Evolutionary conservation across 2,113 vertebrate species (phyloP), one percentile per base, ranked within the genome.

Genomic region (Macaca mulatta): DNA sequence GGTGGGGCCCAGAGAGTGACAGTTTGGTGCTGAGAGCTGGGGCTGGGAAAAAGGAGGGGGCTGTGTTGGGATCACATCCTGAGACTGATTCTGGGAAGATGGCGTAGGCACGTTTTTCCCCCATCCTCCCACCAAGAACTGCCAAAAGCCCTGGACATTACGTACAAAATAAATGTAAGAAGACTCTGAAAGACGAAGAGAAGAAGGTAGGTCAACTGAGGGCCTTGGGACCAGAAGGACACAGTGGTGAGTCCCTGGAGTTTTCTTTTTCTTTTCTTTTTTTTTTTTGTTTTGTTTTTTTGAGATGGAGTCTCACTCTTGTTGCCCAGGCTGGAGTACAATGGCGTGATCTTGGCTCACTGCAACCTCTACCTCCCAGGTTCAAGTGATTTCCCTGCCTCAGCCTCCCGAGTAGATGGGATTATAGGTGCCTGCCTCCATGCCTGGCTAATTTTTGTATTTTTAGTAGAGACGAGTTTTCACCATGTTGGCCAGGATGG

Each of bases 91-190:
- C 70, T 16, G 2, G 61, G 90, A 64, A 59, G 57, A n/a, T 1
- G 40, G 32, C 38, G 1, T 0, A 6, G 45, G 32, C 8, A 5
- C 3, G 0, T 61, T 22, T 22, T 38, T 2, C 35, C 40, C 38
- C 30, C 8, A 0, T 18, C 13, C 38, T 52, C 38, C 38, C 27
- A 2, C 5, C 0, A 5, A 48, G 35, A 45, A 8, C 30, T 14
- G 81, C 48, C 12, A 7, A 86, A 45, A 11, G 27, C 64, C 48
- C 16, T 13, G 67, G 40, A 59, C 35, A 0, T 14, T 52, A 2
- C 0, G 22, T 4, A 64, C 3, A 25, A 64, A 30, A 61, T 40
- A 45, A 27, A 82, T 32, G 8, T 14, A 27, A 50, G 20, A 59
- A 40, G 12, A 22, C 70, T 75, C 40, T n/a, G 50, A 43, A n/a